Conservation (phyloP, 2,113 vertebrate species). For the Regulus satrapa region DNA sequence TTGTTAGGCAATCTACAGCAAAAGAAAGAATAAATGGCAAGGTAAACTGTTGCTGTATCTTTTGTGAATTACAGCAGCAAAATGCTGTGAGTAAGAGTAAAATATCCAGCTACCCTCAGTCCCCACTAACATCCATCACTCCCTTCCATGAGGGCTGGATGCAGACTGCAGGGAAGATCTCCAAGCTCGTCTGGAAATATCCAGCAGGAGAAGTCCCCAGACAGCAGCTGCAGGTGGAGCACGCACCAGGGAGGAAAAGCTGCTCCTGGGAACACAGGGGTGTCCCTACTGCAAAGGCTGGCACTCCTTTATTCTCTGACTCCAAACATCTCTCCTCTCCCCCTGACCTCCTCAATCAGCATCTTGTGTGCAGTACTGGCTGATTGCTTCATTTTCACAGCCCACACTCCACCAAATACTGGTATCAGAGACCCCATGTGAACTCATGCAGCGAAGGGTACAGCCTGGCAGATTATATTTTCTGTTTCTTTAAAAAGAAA, state of each 20-base stretch:
- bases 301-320: background rate
- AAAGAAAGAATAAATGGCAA: background rate
- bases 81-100: background rate
- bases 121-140: background rate
- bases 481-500: background rate
- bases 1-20: background rate
- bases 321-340: background rate
- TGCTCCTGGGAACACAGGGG: background rate
- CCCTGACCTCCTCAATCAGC: background rate
- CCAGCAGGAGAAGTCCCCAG: background rate
- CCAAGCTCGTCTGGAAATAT: background rate
- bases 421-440: background rate
- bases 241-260: background rate
- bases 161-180: background rate
- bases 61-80: background rate
- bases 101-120: background rate
- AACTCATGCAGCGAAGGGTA: background rate
- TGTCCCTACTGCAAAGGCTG: background rate
- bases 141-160: background rate
- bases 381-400: background rate
- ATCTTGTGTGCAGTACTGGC: background rate
- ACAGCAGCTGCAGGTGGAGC: background rate
- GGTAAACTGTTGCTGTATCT: background rate
- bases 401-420: background rate
- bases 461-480: background rate